phyloP scores from a whole-genome alignment of 2,797 vertebrate genomes.

The Dipus sagitta region DNA sequence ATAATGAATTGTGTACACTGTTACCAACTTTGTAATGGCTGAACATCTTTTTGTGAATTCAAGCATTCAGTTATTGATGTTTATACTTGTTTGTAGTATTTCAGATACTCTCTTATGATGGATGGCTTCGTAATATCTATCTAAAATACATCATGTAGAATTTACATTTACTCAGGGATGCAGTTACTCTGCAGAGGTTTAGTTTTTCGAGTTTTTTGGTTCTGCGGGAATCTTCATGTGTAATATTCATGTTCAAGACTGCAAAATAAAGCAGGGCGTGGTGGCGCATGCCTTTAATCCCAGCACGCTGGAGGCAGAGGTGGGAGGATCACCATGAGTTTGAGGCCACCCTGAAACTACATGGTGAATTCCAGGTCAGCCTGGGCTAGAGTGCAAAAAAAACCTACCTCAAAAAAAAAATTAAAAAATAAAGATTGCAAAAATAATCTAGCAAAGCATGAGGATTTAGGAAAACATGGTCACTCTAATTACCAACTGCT shows the following conservation, averaged over 20 bases:
- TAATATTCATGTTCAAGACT: conserved; percentile 50
- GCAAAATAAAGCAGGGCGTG: neutral
- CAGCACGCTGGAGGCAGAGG: no score
- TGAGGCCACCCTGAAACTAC: no score
- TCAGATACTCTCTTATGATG: conserved; percentile 23
- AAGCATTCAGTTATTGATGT: neutral
- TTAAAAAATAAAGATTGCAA: conserved; percentile 2
- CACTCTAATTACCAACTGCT: neutral
- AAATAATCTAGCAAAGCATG: conserved; percentile 45
- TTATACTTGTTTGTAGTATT: neutral
- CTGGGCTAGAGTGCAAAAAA: no score
- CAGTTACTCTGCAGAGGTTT: neutral
- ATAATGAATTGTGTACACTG: neutral
- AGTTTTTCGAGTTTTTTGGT: conserved; percentile 9
- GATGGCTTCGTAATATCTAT: neutral
- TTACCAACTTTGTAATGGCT: neutral
- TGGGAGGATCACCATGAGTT: no score
- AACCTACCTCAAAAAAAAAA: neutral
- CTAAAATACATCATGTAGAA: neutral
- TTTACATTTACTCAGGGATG: neutral
- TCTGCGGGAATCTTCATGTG: conserved; percentile 37
- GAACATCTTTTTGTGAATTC: conserved; percentile 43
- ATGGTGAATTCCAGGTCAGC: no score
- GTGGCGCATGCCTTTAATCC: no score
- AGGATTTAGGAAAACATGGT: conserved; percentile 48